phyloP scores from a whole-genome alignment of 2,888 invertebrate genomes.

The Sericinus montela region DNA sequence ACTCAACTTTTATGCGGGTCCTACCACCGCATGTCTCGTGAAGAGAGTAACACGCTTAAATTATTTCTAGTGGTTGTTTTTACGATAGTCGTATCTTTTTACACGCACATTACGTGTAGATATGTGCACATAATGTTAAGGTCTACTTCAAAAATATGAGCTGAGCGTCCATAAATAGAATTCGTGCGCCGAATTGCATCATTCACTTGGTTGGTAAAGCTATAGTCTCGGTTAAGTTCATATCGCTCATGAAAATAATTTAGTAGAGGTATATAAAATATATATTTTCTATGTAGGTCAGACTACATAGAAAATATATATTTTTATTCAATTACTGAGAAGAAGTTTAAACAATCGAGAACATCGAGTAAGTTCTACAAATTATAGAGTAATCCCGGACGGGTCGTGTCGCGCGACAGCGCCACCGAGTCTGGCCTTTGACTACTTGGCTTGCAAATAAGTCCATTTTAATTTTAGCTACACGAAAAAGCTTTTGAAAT shows the following conservation, averaged over 20 bases:
- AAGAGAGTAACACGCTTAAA: conserved; percentile 71
- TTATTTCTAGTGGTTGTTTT: conserved; percentile 74
- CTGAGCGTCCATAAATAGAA: conserved; percentile 70
- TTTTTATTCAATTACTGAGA: conserved; percentile 13
- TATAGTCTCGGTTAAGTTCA: neutral
- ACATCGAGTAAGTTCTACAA: conserved; percentile 52
- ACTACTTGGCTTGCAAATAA: conserved; percentile 50
- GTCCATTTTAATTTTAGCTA: conserved; percentile 10
- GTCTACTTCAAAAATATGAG: conserved; percentile 56
- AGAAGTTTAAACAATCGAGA: conserved; percentile 42
- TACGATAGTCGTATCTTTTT: conserved; percentile 77
- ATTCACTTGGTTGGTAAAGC: conserved; percentile 1
- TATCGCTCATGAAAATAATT: neutral
- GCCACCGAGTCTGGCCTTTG: conserved; percentile 59
- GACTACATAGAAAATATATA: no score
- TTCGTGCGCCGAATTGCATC: conserved; percentile 64
- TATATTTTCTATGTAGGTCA: no score
- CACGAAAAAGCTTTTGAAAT: neutral
- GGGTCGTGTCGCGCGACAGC: conserved; percentile 45
- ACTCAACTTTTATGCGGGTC: conserved; percentile 73
- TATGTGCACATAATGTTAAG: conserved; percentile 71
- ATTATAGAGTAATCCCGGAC: conserved; percentile 54
- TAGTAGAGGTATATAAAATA: no score
- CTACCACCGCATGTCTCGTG: conserved; percentile 72
- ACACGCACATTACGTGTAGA: conserved; percentile 72